Base-by-base conservation (phyloP, 2,113 vertebrate genomes). In the Prochilodus magdalenae region DNA sequence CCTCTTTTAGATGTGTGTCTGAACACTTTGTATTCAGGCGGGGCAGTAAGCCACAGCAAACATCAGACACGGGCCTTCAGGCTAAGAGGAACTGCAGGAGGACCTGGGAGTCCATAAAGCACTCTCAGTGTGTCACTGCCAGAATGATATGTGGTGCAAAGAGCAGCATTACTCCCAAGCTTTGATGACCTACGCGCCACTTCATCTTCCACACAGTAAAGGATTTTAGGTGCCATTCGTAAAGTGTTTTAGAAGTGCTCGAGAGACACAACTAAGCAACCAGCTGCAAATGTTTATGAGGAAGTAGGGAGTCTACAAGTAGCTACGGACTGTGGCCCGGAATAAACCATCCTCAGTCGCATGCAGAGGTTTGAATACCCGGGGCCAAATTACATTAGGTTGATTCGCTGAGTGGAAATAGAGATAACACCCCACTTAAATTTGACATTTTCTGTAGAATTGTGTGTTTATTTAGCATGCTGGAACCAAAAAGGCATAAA, bases 21-120 rank as follows among this genome's bases (percentile, higher is more conserved):
- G 59, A 51, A 8, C 16, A 10, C 57, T 53, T 80, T 51, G 44
- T 74, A 59, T 81, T 74, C 20, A 81, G 13, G 49, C 59, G 30
- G 51, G 55, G 57, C 57, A 20, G 24, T 20, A 29, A 47, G 55
- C 57, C 69, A 55, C 53, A 55, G 53, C 20, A 55, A 14, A 24
- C 78, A 18, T 40, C 55, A 76, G 18, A 80, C 60, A 59, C 75
- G 80, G 51, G 49, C 74, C n/a, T 72, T 59, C 59, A 4, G 63
- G 73, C 78, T 59, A 79, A 57, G 18, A 72, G 51, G 29, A 69
- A 44, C 49, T 13, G 47, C 15, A 67, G 27, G 51, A 69, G 24
- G 22, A 79, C 1, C 20, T 33, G 44, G 44, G 65, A n/a, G 44
- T 36, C 62, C 49, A 11, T 51, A 55, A 70, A 69, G 60, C 33